Conservation (phyloP, 2,797 vertebrate species). For the Cephalopachus bancanus region DNA sequence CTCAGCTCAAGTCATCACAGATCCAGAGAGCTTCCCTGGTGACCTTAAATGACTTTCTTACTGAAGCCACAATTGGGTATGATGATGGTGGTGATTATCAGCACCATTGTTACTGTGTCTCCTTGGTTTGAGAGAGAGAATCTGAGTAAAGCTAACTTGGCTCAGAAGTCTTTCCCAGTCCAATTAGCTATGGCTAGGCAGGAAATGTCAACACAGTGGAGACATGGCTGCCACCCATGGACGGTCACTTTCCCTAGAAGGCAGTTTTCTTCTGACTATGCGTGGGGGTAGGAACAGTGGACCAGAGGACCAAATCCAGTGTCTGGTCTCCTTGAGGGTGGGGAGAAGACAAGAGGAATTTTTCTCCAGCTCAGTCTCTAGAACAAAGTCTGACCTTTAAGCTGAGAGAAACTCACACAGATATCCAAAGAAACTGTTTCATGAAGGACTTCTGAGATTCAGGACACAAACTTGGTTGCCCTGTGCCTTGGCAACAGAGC, state of each 20-base stretch:
- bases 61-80: neutral
- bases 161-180: neutral
- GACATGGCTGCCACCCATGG: neutral
- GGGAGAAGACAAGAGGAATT: neutral
- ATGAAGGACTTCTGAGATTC: neutral
- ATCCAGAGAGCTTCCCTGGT: neutral
- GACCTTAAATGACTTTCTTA: neutral
- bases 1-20: neutral
- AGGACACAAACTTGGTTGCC: neutral
- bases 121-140: neutral
- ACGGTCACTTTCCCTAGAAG: no score
- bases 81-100: neutral
- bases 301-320: neutral
- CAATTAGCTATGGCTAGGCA: neutral
- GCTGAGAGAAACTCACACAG: neutral
- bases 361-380: neutral
- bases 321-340: neutral
- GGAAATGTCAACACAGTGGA: neutral
- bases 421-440: neutral
- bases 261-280: fast-evolving
- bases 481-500: neutral
- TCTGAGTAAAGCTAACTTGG: neutral
- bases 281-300: neutral
- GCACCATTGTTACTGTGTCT: neutral
- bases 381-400: neutral